Evolutionary conservation across 1,140 invertebrate species (phyloP).

Genomic region (Akabosia matsudoensis): DNA sequence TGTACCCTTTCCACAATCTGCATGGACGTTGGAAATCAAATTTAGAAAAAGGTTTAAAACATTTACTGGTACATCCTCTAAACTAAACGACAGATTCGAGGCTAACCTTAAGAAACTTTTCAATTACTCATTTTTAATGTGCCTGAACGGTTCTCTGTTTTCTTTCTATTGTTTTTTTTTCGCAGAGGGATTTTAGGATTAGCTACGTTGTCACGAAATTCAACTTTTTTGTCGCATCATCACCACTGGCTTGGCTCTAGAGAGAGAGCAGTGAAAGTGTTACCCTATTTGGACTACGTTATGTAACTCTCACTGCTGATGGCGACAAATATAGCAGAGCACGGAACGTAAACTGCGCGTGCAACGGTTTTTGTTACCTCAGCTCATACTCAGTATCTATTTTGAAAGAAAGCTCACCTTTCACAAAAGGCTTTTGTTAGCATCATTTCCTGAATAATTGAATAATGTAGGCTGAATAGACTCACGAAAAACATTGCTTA

Average conservation of each 20-base stretch:
- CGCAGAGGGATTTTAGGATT: too few relatives aligned
- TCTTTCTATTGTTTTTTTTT: too few relatives aligned
- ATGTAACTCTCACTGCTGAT: background rate
- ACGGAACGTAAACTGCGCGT: background rate
- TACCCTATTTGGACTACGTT: background rate
- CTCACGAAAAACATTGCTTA: background rate
- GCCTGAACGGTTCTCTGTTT: too few relatives aligned
- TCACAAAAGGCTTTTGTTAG: background rate
- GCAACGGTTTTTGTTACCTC: background rate
- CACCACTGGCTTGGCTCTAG: background rate
- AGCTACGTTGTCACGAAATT: slow-evolving; percentile 4
- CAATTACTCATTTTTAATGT: too few relatives aligned
- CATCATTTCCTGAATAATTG: slow-evolving; percentile 6
- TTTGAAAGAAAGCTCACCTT: background rate
- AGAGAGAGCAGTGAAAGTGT: background rate
- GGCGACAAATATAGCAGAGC: background rate
- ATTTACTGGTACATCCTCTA: too few relatives aligned
- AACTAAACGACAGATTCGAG: too few relatives aligned
- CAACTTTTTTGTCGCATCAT: too few relatives aligned
- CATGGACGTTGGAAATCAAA: background rate
- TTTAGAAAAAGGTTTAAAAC: too few relatives aligned
- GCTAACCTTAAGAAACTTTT: too few relatives aligned
- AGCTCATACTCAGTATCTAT: too few relatives aligned
- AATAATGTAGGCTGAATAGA: background rate
- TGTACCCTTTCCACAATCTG: background rate